These are phyloP conservation scores for Rhagophthalmus giganteus DNA, from an alignment of 2,888 invertebrate genomes.

Conservation along the genomic window DNA sequence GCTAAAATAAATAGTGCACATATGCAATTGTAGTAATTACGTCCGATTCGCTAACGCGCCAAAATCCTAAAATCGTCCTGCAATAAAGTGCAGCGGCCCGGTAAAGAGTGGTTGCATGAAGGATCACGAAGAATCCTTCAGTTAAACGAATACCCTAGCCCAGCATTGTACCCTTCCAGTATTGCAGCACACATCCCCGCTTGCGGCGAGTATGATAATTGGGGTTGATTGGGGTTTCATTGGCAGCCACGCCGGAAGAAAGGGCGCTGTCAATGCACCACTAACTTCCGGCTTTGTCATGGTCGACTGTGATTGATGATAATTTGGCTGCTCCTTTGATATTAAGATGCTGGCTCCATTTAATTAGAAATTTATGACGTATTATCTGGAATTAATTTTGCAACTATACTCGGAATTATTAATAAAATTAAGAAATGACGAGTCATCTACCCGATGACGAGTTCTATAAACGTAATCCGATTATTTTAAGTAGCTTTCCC, in stretches of 20 bases:
- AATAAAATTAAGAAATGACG: slow-evolving; percentile 38
- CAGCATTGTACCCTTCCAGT: slow-evolving; percentile 24
- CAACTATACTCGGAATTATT: slow-evolving; percentile 24
- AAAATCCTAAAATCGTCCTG: no score
- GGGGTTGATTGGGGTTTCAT: slow-evolving; percentile 54
- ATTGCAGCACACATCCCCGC: slow-evolving; percentile 30
- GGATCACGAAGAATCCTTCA: slow-evolving; percentile 27
- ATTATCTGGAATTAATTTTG: slow-evolving; percentile 27
- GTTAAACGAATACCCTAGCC: slow-evolving; percentile 15
- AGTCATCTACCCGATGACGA: slow-evolving; percentile 41
- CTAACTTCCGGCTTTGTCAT: slow-evolving; percentile 42
- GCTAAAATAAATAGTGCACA: no score
- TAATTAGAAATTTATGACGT: slow-evolving; percentile 24
- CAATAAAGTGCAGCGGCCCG: slow-evolving; percentile 25
- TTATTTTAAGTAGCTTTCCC: slow-evolving; percentile 40
- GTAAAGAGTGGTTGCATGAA: slow-evolving; percentile 26
- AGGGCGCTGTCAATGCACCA: slow-evolving; percentile 35
- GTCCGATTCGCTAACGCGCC: no score
- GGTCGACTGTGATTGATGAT: slow-evolving; percentile 45
- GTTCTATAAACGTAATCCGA: slow-evolving; percentile 41
- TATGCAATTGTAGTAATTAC: no score
- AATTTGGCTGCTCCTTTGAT: slow-evolving; percentile 33
- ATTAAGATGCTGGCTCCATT: slow-evolving; percentile 32
- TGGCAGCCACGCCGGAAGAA: slow-evolving; percentile 43
- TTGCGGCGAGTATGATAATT: slow-evolving; percentile 53